Percentiles rank a stretch among this genome's conserved stretches.
phyloP scores from a whole-genome alignment of 1,140 invertebrate species.

The Cherax destructor region DNA sequence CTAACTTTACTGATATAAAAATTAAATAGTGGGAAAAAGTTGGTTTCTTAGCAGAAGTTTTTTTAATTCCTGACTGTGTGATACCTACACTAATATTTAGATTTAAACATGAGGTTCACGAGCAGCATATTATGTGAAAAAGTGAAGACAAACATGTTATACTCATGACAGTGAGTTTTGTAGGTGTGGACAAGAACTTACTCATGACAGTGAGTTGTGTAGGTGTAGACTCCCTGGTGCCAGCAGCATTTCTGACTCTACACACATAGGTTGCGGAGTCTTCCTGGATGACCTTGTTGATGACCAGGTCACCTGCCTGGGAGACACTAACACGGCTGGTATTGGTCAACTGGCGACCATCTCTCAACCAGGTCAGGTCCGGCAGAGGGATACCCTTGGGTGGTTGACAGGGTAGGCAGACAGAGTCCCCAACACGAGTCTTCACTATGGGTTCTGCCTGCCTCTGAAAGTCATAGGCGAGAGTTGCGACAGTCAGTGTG shows the following conservation, averaged over 20 bases:
- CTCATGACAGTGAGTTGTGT: slow-evolving; percentile 30
- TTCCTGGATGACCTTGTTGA: slow-evolving; percentile 30
- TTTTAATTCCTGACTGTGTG: not conserved
- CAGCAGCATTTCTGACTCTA: slow-evolving; percentile 27
- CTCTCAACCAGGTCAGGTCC: slow-evolving; percentile 39
- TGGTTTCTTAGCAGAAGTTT: too few species aligned
- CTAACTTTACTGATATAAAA: too few species aligned
- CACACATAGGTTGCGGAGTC: slow-evolving; percentile 42
- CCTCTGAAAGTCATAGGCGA: slow-evolving; percentile 39
- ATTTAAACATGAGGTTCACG: too few species aligned
- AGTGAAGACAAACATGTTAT: too few species aligned
- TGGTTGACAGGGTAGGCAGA: slow-evolving; percentile 25
- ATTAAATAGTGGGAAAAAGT: not conserved
- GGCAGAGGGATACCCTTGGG: slow-evolving; percentile 16
- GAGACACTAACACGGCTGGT: slow-evolving; percentile 21
- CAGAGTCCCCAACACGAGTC: slow-evolving; percentile 12
- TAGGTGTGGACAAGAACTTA: slow-evolving; percentile 6
- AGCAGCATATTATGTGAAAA: too few species aligned
- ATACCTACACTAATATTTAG: too few species aligned
- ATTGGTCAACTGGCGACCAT: slow-evolving; percentile 31
- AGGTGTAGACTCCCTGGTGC: slow-evolving; percentile 9
- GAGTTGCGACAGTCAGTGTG: slow-evolving; percentile 43
- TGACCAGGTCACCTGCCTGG: slow-evolving; percentile 37
- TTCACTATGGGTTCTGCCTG: slow-evolving; percentile 24
- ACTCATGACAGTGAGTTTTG: too few species aligned